A percentile compares a stretch with the other conserved stretches of the same genome.
These are phyloP conservation scores for Drosophila triauraria DNA, from an alignment of 1,140 invertebrate species.

Conservation along the genomic window DNA sequence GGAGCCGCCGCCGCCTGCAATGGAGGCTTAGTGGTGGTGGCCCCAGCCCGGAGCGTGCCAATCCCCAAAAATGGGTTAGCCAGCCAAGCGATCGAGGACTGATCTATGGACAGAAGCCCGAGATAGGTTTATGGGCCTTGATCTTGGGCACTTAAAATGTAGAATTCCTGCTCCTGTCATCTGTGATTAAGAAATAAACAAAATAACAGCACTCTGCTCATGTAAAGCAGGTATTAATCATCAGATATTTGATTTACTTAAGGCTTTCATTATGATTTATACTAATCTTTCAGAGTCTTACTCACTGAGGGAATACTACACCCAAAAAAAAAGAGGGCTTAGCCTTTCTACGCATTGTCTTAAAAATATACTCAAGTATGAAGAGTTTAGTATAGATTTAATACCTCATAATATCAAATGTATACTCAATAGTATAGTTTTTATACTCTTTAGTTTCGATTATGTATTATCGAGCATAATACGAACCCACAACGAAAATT, in stretches of 20 bases:
- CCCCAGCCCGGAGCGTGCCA: slow-evolving; percentile 21
- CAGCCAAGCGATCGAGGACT: slow-evolving; percentile 13
- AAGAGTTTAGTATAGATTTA: no score
- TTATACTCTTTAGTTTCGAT: no score
- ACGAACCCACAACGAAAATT: no score
- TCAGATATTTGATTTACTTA: slow-evolving; percentile 5
- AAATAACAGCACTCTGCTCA: background rate
- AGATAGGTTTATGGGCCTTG: slow-evolving; percentile 7
- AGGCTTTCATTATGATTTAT: slow-evolving; percentile 1
- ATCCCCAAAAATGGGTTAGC: slow-evolving; percentile 23
- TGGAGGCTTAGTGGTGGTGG: background rate
- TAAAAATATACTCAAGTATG: no score
- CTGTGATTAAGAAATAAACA: background rate
- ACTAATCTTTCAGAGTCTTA: background rate
- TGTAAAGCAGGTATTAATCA: background rate
- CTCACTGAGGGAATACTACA: background rate
- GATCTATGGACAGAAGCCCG: slow-evolving; percentile 3
- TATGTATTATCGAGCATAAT: no score
- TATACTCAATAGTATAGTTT: no score
- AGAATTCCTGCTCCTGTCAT: background rate
- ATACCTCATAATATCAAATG: no score
- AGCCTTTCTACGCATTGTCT: no score
- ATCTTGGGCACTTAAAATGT: background rate
- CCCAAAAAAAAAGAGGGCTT: background rate
- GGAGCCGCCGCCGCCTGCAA: background rate